These are phyloP conservation scores for Drosophila pseudotalamancana DNA, from an alignment of 2,888 invertebrate genomes.

Conservation along the genomic window DNA sequence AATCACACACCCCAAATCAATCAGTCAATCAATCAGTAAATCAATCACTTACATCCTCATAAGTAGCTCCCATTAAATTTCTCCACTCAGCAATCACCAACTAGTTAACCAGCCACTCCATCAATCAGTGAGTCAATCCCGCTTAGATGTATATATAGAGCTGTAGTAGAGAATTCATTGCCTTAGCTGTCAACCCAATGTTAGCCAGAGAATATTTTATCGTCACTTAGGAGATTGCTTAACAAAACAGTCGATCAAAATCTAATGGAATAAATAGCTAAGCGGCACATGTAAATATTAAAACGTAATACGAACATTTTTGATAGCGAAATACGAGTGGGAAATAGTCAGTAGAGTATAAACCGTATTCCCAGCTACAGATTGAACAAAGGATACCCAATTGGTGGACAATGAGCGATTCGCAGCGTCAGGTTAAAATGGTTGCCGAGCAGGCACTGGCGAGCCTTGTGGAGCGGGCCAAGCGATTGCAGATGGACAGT, in stretches of 20 bases:
- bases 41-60: too few species aligned
- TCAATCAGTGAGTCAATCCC: background rate
- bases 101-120: background rate
- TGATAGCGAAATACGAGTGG: too few species aligned
- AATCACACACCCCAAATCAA: background rate
- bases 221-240: slow-evolving; percentile 8
- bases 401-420: slow-evolving; percentile 24
- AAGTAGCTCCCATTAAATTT: background rate
- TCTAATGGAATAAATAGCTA: slow-evolving; percentile 10
- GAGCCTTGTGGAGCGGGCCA: slow-evolving; percentile 43
- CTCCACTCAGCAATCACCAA: background rate
- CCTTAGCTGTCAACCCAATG: slow-evolving; percentile 7
- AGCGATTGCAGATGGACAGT: slow-evolving; percentile 36
- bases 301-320: background rate
- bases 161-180: background rate
- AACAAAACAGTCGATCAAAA: slow-evolving; percentile 23
- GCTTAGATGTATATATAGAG: background rate
- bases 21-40: background rate
- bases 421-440: slow-evolving; percentile 13
- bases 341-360: too few species aligned
- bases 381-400: background rate
- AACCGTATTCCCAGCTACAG: background rate
- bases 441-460: slow-evolving; percentile 33
- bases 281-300: slow-evolving; percentile 10
- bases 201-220: background rate